Percentiles rank a stretch among this genome's conserved stretches.
These are phyloP conservation scores for Pavo muticus DNA, from an alignment of 2,113 vertebrate species.

Conservation along the genomic window DNA sequence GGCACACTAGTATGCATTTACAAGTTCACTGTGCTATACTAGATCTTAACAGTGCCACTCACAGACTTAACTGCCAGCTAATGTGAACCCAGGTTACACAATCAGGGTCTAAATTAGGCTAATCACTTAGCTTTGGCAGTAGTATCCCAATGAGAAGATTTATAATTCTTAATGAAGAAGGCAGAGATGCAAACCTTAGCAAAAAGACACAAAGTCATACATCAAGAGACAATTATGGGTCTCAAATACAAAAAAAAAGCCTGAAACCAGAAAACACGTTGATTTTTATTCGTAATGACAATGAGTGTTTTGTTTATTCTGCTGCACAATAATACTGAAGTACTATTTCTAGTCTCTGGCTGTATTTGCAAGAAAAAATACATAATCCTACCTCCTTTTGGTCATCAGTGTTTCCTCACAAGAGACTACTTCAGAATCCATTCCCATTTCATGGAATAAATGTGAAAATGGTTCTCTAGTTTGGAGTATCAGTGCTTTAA, in stretches of 20 bases:
- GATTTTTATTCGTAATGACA: neutral
- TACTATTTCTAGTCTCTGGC: neutral
- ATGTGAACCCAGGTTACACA: neutral
- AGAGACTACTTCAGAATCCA: slow-evolving; percentile 28
- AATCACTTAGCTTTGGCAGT: slow-evolving; percentile 43
- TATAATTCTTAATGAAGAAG: neutral
- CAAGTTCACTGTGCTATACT: neutral
- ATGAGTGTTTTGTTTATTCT: neutral
- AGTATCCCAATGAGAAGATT: slow-evolving; percentile 1
- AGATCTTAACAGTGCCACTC: neutral
- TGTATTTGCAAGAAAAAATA: slow-evolving; percentile 52
- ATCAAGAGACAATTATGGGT: slow-evolving; percentile 9
- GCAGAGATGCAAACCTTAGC: neutral
- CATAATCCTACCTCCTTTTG: slow-evolving; percentile 50
- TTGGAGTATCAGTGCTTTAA: slow-evolving; percentile 41
- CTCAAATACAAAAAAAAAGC: neutral
- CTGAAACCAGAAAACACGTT: neutral
- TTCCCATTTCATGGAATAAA: slow-evolving; percentile 57
- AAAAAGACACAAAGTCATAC: neutral
- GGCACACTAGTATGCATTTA: neutral
- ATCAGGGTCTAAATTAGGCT: neutral
- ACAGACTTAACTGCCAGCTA: neutral
- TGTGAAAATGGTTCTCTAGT: slow-evolving; percentile 38
- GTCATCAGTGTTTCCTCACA: slow-evolving; percentile 56
- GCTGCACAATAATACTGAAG: neutral